These are phyloP conservation scores for Melanostoma mellinum DNA, from an alignment of 2,888 invertebrate genomes.

Conservation along the genomic window DNA sequence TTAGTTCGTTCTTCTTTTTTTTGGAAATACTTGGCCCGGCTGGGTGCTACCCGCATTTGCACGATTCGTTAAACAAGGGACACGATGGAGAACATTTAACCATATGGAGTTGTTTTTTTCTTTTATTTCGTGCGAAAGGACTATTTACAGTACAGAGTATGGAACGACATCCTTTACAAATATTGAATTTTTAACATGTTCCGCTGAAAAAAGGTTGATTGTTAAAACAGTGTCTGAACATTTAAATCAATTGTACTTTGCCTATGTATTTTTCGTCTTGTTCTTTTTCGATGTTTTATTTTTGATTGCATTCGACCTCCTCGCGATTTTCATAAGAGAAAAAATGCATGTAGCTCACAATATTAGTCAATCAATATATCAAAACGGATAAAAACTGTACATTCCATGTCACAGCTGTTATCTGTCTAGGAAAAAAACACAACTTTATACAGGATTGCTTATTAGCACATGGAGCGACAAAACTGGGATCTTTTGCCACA, in stretches of 20 bases:
- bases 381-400: no score
- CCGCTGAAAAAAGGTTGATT: conserved; percentile 7
- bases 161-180: conserved; percentile 48
- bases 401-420: no score
- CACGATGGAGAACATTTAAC: conserved; percentile 76
- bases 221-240: conserved; percentile 10
- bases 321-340: no score
- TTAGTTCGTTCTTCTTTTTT: conserved; percentile 32
- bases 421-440: no score
- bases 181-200: conserved; percentile 40
- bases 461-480: no score
- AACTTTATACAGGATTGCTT: no score
- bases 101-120: conserved; percentile 22
- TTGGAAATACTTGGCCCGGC: conserved; percentile 17
- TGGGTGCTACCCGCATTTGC: conserved; percentile 80
- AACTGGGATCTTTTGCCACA: no score
- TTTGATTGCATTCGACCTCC: no score
- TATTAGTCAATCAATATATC: no score
- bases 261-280: no score
- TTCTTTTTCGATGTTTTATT: no score
- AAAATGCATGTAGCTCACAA: no score
- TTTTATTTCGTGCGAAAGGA: conserved; percentile 10
- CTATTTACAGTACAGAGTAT: conserved; percentile 8
- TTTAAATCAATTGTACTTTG: conserved; percentile 38
- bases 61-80: conserved; percentile 82